Evolutionary conservation across 2,888 invertebrate genomes (phyloP).

Genomic region (Xanthia icteritia): DNA sequence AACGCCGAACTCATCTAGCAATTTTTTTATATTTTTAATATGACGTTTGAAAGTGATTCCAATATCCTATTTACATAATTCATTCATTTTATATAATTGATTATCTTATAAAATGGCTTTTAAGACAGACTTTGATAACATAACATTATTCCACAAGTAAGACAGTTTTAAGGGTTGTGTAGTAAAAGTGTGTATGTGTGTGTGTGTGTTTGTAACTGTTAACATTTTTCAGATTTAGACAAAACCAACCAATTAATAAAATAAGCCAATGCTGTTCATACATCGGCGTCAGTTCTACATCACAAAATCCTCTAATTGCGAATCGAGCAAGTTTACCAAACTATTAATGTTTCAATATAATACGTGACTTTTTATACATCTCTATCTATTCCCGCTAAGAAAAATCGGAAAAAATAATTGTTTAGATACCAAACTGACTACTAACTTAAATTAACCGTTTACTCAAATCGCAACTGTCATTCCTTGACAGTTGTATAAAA

Average conservation of each 20-base stretch:
- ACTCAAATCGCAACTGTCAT: too few species aligned
- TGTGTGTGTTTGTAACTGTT: neutral
- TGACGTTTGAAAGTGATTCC: too few species aligned
- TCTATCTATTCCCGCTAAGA: neutral
- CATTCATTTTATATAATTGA: too few species aligned
- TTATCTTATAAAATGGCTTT: too few species aligned
- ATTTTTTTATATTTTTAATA: too few species aligned
- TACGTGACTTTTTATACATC: neutral
- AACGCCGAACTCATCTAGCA: too few species aligned
- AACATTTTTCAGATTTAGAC: neutral
- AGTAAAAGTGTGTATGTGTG: too few species aligned
- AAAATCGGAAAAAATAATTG: too few species aligned
- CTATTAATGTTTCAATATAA: neutral
- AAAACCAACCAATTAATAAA: neutral
- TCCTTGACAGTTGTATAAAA: too few species aligned
- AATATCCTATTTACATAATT: too few species aligned
- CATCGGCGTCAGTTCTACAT: neutral
- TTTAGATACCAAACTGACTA: too few species aligned
- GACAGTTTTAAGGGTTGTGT: neutral
- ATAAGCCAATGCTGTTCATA: neutral
- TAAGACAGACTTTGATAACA: neutral
- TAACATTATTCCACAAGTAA: neutral
- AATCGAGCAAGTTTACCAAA: neutral
- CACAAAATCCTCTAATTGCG: constrained; percentile 5
- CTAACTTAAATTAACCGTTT: too few species aligned